Conservation (phyloP, 2,888 invertebrate genomes). For the Papilio gigon region DNA sequence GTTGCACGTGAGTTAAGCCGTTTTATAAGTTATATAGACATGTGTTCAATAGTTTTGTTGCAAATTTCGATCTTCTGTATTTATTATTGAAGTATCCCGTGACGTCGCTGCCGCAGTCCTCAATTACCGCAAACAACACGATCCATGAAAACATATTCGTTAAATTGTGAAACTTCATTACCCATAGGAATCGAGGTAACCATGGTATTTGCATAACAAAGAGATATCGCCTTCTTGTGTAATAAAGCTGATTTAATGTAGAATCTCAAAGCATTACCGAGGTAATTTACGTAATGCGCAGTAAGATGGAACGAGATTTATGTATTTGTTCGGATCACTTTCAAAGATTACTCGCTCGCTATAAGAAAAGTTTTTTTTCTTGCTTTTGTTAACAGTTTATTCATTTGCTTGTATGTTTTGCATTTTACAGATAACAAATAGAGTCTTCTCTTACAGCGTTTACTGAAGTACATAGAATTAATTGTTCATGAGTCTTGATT, state of each 20-base stretch:
- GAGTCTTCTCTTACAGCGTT: too few relatives aligned
- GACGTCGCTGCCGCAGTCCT: too few relatives aligned
- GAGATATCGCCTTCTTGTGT: slow-evolving; percentile 39
- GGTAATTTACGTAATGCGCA: slow-evolving; percentile 38
- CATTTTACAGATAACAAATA: not conserved
- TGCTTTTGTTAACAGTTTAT: not conserved
- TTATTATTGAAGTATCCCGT: too few relatives aligned
- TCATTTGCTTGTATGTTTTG: not conserved
- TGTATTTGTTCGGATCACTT: slow-evolving; percentile 23
- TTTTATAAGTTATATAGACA: too few relatives aligned
- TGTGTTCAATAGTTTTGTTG: too few relatives aligned
- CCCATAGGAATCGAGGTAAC: slow-evolving; percentile 5
- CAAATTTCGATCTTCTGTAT: too few relatives aligned
- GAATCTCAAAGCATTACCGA: slow-evolving; percentile 34
- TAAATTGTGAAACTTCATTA: slow-evolving; percentile 10
- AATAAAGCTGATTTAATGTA: slow-evolving; percentile 38
- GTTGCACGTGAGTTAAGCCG: too few relatives aligned
- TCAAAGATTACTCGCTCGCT: slow-evolving; percentile 15
- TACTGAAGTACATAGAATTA: too few relatives aligned
- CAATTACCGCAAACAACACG: not conserved
- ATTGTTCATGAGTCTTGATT: too few relatives aligned
- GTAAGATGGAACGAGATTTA: slow-evolving; percentile 30
- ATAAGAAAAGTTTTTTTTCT: slow-evolving; percentile 3
- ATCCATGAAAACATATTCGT: slow-evolving; percentile 2
- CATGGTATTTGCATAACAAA: slow-evolving; percentile 47